Percentiles rank a stretch among this genome's conserved stretches.
phyloP scores from a whole-genome alignment of 2,888 invertebrate species.

The Automeris io region DNA sequence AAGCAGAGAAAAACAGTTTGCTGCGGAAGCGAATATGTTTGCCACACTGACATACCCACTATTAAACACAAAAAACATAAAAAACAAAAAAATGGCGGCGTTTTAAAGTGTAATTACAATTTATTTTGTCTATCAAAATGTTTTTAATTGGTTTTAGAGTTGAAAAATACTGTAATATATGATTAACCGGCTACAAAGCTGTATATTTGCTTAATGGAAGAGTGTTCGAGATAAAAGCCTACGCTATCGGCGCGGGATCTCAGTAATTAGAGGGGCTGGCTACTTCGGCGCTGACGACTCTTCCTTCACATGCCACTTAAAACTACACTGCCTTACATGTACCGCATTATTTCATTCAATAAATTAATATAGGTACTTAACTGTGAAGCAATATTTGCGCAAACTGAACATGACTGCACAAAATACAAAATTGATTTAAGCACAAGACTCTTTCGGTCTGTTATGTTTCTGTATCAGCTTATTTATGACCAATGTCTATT shows the following conservation, averaged over 20 bases:
- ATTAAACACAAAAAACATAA: constrained; percentile 42
- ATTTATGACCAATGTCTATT: too few species aligned
- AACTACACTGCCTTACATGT: constrained; percentile 47
- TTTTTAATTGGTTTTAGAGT: constrained; percentile 70
- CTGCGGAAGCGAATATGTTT: constrained; percentile 56
- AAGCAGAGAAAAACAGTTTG: constrained; percentile 41
- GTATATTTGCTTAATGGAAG: constrained; percentile 76
- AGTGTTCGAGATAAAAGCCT: constrained; percentile 70
- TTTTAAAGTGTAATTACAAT: constrained; percentile 50
- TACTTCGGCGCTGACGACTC: constrained; percentile 27
- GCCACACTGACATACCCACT: constrained; percentile 44
- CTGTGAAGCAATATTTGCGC: background rate
- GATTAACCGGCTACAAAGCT: constrained; percentile 65
- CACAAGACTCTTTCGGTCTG: too few species aligned
- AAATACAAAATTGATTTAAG: too few species aligned
- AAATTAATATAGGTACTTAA: constrained; percentile 7
- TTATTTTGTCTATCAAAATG: constrained; percentile 73
- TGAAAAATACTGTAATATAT: constrained; percentile 65
- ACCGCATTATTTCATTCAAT: constrained; percentile 9
- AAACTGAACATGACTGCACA: too few species aligned
- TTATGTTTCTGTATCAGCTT: too few species aligned
- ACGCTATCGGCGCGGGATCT: constrained; percentile 66
- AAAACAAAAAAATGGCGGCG: constrained; percentile 41
- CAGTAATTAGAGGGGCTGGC: constrained; percentile 63
- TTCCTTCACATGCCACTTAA: constrained; percentile 67